Base-by-base conservation (phyloP, 1,140 invertebrate species). In the Caenorhabditis tropicalis region DNA sequence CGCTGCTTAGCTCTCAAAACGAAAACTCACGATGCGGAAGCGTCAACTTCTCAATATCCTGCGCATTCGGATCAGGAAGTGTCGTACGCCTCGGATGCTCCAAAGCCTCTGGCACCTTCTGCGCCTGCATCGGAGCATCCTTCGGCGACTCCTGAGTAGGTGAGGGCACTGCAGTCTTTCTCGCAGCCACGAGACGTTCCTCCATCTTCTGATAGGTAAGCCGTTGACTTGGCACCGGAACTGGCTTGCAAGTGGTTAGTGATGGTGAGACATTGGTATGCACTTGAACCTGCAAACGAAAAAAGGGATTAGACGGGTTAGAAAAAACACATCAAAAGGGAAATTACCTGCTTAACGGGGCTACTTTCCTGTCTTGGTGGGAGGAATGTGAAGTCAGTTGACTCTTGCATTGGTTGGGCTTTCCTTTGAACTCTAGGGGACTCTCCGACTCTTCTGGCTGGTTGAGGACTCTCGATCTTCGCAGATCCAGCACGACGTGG, bases 191-290 rank as follows among this genome's bases (percentile, higher is more conserved):
- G 19, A 81, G 74, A 19, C 88, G 24, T 60, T 87, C 48, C 88
- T 91, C 88, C 85, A 91, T 91, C 74, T 88, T 89, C 10, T 88
- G 85, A 74, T 85, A 91, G 24, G 87, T 86, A 36, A 89, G 36
- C 49, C 90, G 84, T 87, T 91, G 90, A 82, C 87, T 90, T 10
- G 90, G 90, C 19, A 91, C 90, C 12, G 90, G 90, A 0, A 91
- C 90, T 9, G 90, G 89, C 21, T 88, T 81, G 33, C 83, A 86
- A 80, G 88, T 85, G 48, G 56, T 82, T 46, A 58, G 49, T 53
- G 36, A 48, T 65, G 58, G 43, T 39, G 80, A 51, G 79, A 85
- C 84, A 51, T 58, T 56, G 39, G 70, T 80, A 79, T 86, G 79
- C 15, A 90, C 89, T 85, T 90, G 89, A 19, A 90, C 89, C 86